Percentiles rank a stretch among this genome's conserved stretches.
These are phyloP conservation scores for Vanessa cardui DNA, from an alignment of 2,888 invertebrate genomes.

Conservation along the genomic window DNA sequence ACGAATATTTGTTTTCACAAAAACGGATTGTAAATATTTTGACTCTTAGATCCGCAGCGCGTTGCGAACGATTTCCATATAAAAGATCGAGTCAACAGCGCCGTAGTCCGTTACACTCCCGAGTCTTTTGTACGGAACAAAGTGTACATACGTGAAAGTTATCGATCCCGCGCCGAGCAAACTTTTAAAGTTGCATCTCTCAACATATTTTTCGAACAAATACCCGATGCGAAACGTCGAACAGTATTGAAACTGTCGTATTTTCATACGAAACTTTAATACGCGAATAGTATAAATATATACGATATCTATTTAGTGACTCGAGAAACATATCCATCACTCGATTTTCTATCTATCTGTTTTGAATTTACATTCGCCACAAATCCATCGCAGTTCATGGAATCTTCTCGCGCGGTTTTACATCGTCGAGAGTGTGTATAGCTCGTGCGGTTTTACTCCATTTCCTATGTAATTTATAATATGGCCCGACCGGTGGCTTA, in stretches of 20 bases:
- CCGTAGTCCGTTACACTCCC: conserved; percentile 31
- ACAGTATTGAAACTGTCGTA: conserved; percentile 28
- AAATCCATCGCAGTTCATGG: no score
- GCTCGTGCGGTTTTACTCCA: no score
- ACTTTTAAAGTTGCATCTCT: conserved; percentile 50
- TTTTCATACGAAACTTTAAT: conserved; percentile 30
- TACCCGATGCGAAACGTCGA: conserved; percentile 29
- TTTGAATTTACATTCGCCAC: no score
- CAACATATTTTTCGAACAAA: conserved; percentile 43
- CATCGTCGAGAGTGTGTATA: no score
- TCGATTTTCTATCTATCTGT: no score
- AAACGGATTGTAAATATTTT: conserved; percentile 30
- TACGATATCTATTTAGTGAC: not conserved
- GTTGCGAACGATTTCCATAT: conserved; percentile 42
- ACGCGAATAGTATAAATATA: not conserved
- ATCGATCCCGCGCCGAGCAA: conserved; percentile 49
- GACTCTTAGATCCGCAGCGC: conserved; percentile 26
- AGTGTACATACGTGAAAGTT: conserved; percentile 41
- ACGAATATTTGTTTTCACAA: conserved; percentile 15
- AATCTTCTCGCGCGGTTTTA: no score
- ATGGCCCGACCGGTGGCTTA: no score
- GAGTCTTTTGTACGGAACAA: conserved; percentile 36
- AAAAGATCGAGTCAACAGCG: conserved; percentile 43
- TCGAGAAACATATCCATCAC: not conserved
- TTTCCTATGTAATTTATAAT: no score